These are phyloP conservation scores for Apamea epomidion DNA, from an alignment of 2,888 invertebrate genomes.

Conservation along the genomic window DNA sequence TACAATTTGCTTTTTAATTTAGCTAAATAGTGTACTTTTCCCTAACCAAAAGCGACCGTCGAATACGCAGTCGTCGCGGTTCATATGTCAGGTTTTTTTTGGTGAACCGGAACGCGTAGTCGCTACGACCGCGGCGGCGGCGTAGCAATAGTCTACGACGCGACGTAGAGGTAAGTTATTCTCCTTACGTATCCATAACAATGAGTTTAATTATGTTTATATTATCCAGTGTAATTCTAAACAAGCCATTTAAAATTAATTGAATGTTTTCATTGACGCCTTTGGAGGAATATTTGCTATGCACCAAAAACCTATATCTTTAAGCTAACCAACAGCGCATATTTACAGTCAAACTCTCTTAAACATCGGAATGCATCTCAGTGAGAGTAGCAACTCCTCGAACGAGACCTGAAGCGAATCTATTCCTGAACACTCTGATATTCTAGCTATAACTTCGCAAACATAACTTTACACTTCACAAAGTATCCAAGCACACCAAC, in stretches of 20 bases:
- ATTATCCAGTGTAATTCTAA: background rate
- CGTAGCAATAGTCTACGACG: conserved; percentile 28
- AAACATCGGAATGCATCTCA: conserved; percentile 20
- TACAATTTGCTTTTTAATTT: background rate
- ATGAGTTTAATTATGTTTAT: background rate
- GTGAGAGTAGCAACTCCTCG: conserved; percentile 21
- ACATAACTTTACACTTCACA: conserved; percentile 31
- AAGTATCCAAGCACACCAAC: conserved; percentile 4
- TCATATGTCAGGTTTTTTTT: background rate
- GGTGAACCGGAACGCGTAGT: background rate
- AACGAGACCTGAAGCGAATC: conserved; percentile 40
- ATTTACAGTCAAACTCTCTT: conserved; percentile 6
- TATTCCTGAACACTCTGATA: conserved; percentile 51
- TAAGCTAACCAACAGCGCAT: background rate
- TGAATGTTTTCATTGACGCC: background rate
- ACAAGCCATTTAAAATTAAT: background rate
- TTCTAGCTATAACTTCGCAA: conserved; percentile 46
- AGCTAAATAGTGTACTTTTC: background rate
- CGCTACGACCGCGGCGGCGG: conserved; percentile 6
- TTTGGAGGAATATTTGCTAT: background rate
- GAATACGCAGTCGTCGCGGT: background rate
- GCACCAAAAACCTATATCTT: background rate
- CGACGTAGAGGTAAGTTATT: conserved; percentile 13
- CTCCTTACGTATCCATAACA: background rate
- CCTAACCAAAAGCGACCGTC: background rate